Percentiles rank a stretch among this genome's conserved stretches.
phyloP scores from a whole-genome alignment of 2,888 invertebrate species.

The Lycophotia porphyrea region DNA sequence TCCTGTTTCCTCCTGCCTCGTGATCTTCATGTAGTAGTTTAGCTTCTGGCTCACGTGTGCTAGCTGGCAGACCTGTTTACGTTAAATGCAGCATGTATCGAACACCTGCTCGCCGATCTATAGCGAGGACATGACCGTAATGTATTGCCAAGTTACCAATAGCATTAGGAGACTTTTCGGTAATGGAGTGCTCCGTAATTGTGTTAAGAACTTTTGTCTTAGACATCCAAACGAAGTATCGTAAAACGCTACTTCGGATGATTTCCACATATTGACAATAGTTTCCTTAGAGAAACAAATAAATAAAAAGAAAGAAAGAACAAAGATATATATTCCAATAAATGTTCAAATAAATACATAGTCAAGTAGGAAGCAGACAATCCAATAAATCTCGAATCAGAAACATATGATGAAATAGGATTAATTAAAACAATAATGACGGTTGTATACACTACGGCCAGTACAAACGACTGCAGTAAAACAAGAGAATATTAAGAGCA shows the following conservation, averaged over 20 bases:
- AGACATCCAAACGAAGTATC: slow-evolving; percentile 66
- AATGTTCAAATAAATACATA: slow-evolving; percentile 22
- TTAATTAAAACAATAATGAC: slow-evolving; percentile 29
- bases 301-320: slow-evolving; percentile 10
- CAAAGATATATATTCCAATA: slow-evolving; percentile 14
- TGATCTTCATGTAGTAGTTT: slow-evolving; percentile 69
- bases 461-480: neutral
- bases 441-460: neutral
- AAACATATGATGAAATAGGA: neutral
- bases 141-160: slow-evolving; percentile 72
- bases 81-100: slow-evolving; percentile 75
- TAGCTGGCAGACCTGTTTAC: slow-evolving; percentile 67
- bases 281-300: slow-evolving; percentile 17
- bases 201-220: slow-evolving; percentile 66
- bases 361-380: slow-evolving; percentile 4
- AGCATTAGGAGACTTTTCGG: slow-evolving; percentile 65
- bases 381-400: slow-evolving; percentile 7
- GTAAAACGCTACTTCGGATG: slow-evolving; percentile 57
- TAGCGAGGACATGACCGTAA: slow-evolving; percentile 80
- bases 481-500: neutral
- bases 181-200: slow-evolving; percentile 69
- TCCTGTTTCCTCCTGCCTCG: slow-evolving; percentile 32
- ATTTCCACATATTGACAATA: slow-evolving; percentile 38
- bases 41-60: slow-evolving; percentile 77
- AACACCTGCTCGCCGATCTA: slow-evolving; percentile 83